Base-by-base conservation (phyloP, 30 jellyfish, hydroid and myxozoan species). In the Aurelia aurita region DNA sequence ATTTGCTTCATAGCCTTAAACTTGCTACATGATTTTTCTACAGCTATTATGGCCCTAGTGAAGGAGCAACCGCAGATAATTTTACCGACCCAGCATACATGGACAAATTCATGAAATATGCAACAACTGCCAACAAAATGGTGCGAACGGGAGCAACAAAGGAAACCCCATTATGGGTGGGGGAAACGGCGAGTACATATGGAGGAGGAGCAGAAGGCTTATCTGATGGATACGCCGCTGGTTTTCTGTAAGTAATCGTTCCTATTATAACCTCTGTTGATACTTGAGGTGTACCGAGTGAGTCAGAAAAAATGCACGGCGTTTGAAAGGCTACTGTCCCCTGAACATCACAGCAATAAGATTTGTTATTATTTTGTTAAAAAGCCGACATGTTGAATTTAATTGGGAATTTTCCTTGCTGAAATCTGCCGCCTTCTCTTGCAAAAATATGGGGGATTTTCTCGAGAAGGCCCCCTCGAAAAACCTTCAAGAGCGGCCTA, bases 111-210 rank as follows among this genome's bases (percentile, higher is more conserved):
- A 19, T 92, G 20, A 49, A n/a, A 1, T 60, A 87, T 28, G 72
- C 87, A 22, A 14, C 7, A 9, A 21, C 23, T 5, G 98, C 97
- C 27, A 60, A 72, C 55, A 14, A 68, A 1, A 74, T 92, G 61
- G 69, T 92, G 21, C n/a, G 49, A 58, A 58, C 62, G 5, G 74
- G 82, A 23, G 61, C 84, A 14, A 63, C 84, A 8, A 79, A 69
- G 25, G 68, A 64, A 45, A 70, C 87, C 8, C 97, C 97, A 15
- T 78, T 92, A 22, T 92, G 96, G 97, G 60, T 86, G 43, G 97
- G 98, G n/a, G 98, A 92, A 70, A 87, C 97, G 62, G 86, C 93
- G 11, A 86, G 97, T 45, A 87, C 98, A 14, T 86, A 76, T 59
- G 97, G 96, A 0, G 98, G 98, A 2, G 97, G 97, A 1, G 79